These are phyloP conservation scores for Brachylomia viminalis DNA, from an alignment of 2,888 invertebrate genomes.

Conservation along the genomic window DNA sequence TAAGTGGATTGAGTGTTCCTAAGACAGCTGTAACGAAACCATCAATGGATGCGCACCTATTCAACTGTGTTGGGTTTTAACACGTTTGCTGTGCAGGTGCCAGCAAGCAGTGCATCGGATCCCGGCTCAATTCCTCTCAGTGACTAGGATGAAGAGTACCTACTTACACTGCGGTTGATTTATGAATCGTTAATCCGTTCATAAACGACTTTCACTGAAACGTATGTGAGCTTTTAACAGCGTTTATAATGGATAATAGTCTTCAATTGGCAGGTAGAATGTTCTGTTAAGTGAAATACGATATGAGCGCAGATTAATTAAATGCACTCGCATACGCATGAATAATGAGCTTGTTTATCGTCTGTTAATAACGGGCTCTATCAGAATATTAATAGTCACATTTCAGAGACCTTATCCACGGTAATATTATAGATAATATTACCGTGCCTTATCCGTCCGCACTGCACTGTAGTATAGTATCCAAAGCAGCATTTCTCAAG, in stretches of 20 bases:
- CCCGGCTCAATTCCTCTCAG: slow-evolving; percentile 59
- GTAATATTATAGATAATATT: no score
- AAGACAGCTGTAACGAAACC: slow-evolving; percentile 35
- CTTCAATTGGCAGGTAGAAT: slow-evolving; percentile 75
- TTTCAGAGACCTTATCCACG: slow-evolving; percentile 1
- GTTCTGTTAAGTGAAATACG: slow-evolving; percentile 68
- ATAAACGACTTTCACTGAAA: slow-evolving; percentile 76
- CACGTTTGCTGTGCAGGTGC: slow-evolving; percentile 35
- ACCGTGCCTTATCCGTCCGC: no score
- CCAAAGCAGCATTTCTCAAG: slow-evolving; percentile 10
- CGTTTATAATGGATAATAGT: slow-evolving; percentile 80
- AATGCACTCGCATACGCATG: slow-evolving; percentile 46
- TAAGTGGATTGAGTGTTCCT: slow-evolving; percentile 37
- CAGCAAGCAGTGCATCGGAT: slow-evolving; percentile 41
- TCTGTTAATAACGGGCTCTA: slow-evolving; percentile 17
- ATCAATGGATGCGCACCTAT: slow-evolving; percentile 43
- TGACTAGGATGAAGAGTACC: slow-evolving; percentile 69
- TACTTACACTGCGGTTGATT: slow-evolving; percentile 74
- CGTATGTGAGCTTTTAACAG: slow-evolving; percentile 75
- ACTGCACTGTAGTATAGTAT: slow-evolving; percentile 17
- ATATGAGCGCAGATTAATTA: slow-evolving; percentile 58
- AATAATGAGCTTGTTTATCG: slow-evolving; percentile 39
- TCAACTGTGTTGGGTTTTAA: slow-evolving; percentile 36
- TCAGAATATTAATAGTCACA: slow-evolving; percentile 24
- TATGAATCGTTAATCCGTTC: slow-evolving; percentile 79